These are phyloP conservation scores for Chlorospingus semifuscus DNA, from an alignment of 2,797 vertebrate species.

Conservation along the genomic window DNA sequence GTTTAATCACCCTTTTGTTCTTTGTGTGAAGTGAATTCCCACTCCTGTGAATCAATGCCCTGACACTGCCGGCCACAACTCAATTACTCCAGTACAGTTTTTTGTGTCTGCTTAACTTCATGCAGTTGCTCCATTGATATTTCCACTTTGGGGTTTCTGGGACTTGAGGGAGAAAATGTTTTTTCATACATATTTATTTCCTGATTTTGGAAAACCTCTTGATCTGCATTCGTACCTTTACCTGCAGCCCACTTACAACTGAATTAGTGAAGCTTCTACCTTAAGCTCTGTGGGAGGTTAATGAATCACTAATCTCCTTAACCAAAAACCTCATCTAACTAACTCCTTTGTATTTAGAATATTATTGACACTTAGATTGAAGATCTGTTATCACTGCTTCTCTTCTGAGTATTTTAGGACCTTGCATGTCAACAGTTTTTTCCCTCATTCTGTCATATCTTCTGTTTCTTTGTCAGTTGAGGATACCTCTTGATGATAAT, in stretches of 20 bases:
- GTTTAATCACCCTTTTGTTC: background rate
- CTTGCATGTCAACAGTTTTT: background rate
- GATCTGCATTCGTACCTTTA: background rate
- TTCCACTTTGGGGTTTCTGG: background rate
- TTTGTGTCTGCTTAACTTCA: background rate
- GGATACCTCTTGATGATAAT: background rate
- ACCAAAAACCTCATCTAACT: background rate
- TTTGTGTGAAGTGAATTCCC: background rate
- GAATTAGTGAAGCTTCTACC: background rate
- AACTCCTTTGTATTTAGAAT: background rate
- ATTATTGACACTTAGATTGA: background rate
- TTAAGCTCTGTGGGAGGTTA: background rate
- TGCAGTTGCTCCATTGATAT: background rate
- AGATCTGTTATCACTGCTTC: background rate
- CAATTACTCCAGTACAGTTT: background rate
- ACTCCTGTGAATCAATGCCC: background rate
- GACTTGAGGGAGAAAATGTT: background rate
- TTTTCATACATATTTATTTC: background rate
- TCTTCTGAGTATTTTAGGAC: background rate
- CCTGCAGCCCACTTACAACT: background rate
- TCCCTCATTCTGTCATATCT: background rate
- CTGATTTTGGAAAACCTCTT: background rate
- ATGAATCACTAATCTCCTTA: background rate
- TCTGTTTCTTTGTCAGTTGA: background rate
- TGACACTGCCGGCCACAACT: background rate